A percentile compares a stretch with the other conserved stretches of the same genome.
Evolutionary conservation across 1,140 invertebrate genomes (phyloP).

Genomic region (Procambarus virginalis): DNA sequence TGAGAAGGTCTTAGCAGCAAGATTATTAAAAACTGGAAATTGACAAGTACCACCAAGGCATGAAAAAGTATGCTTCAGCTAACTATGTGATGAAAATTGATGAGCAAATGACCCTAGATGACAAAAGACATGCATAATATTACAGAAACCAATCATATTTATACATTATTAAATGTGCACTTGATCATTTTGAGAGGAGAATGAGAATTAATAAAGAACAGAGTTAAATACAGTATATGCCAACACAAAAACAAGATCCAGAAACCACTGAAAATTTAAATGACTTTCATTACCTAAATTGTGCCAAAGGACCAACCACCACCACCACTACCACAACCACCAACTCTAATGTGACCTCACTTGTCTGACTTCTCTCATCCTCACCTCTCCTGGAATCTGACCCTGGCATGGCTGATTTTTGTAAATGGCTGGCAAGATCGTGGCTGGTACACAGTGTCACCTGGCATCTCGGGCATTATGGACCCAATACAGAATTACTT

Average conservation of each 20-base stretch:
- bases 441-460: neutral
- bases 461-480: neutral
- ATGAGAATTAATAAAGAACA: too few species aligned
- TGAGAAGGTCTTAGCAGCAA: neutral
- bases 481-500: neutral
- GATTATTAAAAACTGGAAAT: neutral
- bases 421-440: neutral
- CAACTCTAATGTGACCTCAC: neutral
- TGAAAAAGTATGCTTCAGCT: neutral
- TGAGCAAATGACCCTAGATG: neutral
- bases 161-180: too few species aligned
- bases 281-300: too few species aligned
- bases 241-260: too few species aligned
- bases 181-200: too few species aligned
- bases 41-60: neutral
- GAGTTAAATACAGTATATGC: too few species aligned
- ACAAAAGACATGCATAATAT: too few species aligned
- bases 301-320: too few species aligned
- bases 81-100: neutral
- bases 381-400: neutral
- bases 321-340: neutral
- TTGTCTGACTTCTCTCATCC: neutral
- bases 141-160: too few species aligned
- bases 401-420: conserved; percentile 4
- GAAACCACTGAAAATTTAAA: too few species aligned